phyloP scores from a whole-genome alignment of 1,140 invertebrate species.

The Hyposmocoma kahamanoa region DNA sequence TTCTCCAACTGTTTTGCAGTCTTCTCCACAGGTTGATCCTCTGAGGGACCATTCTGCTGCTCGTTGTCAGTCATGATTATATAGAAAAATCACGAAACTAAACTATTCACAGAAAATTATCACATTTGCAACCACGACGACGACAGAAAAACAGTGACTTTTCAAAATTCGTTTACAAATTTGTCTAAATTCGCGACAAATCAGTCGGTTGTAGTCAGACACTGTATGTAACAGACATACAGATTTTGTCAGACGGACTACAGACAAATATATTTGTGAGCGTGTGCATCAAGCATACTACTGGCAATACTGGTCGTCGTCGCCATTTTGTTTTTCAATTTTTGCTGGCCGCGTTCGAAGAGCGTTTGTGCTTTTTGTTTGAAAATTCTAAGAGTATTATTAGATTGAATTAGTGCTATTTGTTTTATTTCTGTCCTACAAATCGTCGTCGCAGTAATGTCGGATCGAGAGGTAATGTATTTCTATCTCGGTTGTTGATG shows the following conservation, averaged over 20 bases:
- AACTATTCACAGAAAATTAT: slow-evolving; percentile 7
- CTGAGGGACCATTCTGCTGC: slow-evolving; percentile 36
- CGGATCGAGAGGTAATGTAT: slow-evolving; percentile 71
- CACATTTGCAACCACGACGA: slow-evolving; percentile 16
- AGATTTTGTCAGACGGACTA: too few species aligned
- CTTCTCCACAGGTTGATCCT: slow-evolving; percentile 76
- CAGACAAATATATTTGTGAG: too few species aligned
- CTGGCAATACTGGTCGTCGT: background rate
- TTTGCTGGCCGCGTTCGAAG: slow-evolving; percentile 30
- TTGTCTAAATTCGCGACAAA: too few species aligned
- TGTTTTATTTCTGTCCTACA: slow-evolving; percentile 36
- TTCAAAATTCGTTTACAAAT: background rate
- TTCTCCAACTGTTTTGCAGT: slow-evolving; percentile 92
- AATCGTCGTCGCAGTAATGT: slow-evolving; percentile 49
- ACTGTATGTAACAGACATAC: too few species aligned
- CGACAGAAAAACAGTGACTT: slow-evolving; percentile 1
- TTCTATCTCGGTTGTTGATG: slow-evolving; percentile 29
- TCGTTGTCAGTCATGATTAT: slow-evolving; percentile 57
- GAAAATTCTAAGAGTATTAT: slow-evolving; percentile 27
- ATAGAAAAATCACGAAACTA: slow-evolving; percentile 13
- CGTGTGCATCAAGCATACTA: too few species aligned
- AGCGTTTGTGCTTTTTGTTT: slow-evolving; percentile 41
- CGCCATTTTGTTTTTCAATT: slow-evolving; percentile 66
- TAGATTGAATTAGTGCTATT: slow-evolving; percentile 48
- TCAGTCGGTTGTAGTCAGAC: too few species aligned